Percentiles rank a stretch among this genome's conserved stretches.
Conservation (phyloP, 1,140 invertebrate genomes). For the Reticulitermes speratus region DNA sequence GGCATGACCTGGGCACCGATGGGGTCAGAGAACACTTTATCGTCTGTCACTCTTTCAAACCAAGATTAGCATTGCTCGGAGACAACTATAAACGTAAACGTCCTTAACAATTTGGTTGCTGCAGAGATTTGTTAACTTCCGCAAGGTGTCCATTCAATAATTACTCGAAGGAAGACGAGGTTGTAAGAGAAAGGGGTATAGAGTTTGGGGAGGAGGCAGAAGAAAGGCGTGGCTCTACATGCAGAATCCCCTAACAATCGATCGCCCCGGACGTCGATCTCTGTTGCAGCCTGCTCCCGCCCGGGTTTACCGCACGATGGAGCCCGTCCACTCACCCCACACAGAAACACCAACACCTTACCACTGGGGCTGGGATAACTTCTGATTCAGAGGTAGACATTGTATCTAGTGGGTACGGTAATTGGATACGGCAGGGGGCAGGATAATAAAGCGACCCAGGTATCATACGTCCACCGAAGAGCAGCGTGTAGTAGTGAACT, state of each 20-base stretch:
- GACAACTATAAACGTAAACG: neutral
- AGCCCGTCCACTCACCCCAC: neutral
- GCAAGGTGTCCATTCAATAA: neutral
- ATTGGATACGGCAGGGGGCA: neutral
- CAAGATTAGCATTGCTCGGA: neutral
- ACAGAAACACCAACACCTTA: neutral
- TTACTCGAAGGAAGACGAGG: neutral
- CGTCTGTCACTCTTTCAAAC: neutral
- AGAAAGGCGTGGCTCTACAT: slow-evolving; percentile 9
- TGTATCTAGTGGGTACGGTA: neutral
- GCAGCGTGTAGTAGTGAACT: neutral
- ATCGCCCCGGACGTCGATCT: neutral
- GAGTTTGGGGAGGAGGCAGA: neutral
- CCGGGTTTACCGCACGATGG: slow-evolving; percentile 3
- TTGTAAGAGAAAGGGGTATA: neutral
- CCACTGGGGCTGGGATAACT: neutral
- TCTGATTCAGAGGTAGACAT: neutral
- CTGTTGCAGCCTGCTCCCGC: slow-evolving; percentile 6
- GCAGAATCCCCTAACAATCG: slow-evolving; percentile 17
- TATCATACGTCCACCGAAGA: neutral
- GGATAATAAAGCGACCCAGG: neutral
- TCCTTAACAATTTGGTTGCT: neutral
- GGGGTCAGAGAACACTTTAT: neutral
- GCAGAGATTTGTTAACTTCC: neutral
- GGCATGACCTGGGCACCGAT: neutral